Conservation (phyloP, 2,113 vertebrate species). For the Limnothrissa miodon region DNA sequence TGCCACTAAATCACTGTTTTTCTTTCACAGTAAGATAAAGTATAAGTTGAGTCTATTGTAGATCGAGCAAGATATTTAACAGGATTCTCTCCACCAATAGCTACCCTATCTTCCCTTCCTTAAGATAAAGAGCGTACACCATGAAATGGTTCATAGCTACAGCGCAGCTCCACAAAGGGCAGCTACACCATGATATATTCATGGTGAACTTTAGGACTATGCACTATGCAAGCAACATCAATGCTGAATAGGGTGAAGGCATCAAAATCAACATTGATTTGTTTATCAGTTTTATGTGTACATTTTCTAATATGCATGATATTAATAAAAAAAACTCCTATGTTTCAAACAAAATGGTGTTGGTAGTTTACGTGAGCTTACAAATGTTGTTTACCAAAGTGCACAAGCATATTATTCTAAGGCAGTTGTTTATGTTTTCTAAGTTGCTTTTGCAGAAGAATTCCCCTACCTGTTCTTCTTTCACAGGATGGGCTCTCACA, state of each 20-base stretch:
- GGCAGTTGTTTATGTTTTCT: background rate
- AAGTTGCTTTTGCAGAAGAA: too few relatives aligned
- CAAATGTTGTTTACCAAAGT: background rate
- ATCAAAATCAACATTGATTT: too few relatives aligned
- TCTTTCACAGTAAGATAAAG: background rate
- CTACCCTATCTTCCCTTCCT: background rate
- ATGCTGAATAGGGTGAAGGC: too few relatives aligned
- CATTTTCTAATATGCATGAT: background rate
- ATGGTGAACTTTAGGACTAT: background rate
- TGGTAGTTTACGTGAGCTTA: background rate
- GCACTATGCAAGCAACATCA: too few relatives aligned
- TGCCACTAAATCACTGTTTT: background rate
- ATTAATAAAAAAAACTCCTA: background rate
- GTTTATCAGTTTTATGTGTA: too few relatives aligned
- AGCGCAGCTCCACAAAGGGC: too few relatives aligned
- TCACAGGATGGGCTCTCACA: background rate
- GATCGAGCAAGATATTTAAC: background rate
- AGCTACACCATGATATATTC: background rate
- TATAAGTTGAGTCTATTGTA: background rate
- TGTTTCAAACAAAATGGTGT: background rate
- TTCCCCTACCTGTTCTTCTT: constrained; percentile 21
- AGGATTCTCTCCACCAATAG: background rate
- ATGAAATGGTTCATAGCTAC: too few relatives aligned
- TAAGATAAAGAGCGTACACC: background rate
- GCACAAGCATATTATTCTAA: background rate